A percentile compares a stretch with the other conserved stretches of the same genome.
Conservation (phyloP, 2,797 vertebrate species). For the Acanthurus leucopareius region DNA sequence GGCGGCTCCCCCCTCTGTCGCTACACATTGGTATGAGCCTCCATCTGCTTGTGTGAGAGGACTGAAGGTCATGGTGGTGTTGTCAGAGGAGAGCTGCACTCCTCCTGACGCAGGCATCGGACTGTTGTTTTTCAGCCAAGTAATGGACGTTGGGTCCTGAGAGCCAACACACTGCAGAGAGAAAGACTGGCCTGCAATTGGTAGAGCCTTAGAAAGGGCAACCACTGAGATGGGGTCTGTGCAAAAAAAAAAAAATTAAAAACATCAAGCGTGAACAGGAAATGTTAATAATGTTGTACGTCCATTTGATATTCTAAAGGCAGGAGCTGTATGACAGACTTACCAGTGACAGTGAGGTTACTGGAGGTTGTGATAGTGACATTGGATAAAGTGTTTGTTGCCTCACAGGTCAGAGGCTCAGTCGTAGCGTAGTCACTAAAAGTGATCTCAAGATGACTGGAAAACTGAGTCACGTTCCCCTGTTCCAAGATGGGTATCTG, state of each 20-base stretch:
- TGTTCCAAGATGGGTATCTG: slow-evolving; percentile 30
- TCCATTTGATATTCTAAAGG: background rate
- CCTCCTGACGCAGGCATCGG: slow-evolving; percentile 6
- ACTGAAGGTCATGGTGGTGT: slow-evolving; percentile 45
- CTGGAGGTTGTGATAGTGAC: background rate
- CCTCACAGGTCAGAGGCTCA: slow-evolving; percentile 50
- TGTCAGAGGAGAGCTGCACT: slow-evolving; percentile 30
- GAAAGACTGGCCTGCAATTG: slow-evolving; percentile 13
- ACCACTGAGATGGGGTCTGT: slow-evolving; percentile 51
- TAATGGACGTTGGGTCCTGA: slow-evolving; percentile 33
- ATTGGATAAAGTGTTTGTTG: slow-evolving; percentile 28
- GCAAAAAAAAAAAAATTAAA: background rate
- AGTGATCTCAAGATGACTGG: slow-evolving; percentile 9
- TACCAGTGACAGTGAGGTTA: slow-evolving; percentile 46
- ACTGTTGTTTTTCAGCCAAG: slow-evolving; percentile 39
- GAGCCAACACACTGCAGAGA: slow-evolving; percentile 52
- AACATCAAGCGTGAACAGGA: background rate
- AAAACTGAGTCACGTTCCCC: background rate
- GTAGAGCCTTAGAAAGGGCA: background rate
- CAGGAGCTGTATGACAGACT: background rate
- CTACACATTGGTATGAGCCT: slow-evolving; percentile 58
- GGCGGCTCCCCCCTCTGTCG: background rate
- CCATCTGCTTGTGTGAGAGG: slow-evolving; percentile 35
- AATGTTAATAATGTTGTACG: too few relatives aligned
- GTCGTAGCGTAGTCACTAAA: slow-evolving; percentile 7